Evolutionary conservation across 1,140 invertebrate species (phyloP).

Genomic region (Penaeus japonicus): DNA sequence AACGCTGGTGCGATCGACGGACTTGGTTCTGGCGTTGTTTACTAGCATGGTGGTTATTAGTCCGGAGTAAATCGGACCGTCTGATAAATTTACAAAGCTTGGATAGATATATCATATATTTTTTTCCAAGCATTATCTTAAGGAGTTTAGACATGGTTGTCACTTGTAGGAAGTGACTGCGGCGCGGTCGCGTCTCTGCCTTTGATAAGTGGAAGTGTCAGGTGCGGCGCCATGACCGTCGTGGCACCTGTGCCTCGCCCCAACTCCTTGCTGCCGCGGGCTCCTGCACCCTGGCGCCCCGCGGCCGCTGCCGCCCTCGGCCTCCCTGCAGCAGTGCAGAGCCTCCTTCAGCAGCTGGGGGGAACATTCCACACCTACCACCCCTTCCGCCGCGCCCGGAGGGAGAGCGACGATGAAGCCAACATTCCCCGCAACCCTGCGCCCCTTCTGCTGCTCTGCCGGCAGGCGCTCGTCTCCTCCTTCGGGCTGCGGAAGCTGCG

Average conservation of each 20-base stretch:
- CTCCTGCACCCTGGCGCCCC: constrained; percentile 48
- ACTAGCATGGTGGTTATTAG: no score
- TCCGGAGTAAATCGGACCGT: no score
- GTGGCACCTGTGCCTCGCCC: constrained; percentile 43
- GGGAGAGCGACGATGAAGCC: background rate
- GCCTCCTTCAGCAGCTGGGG: constrained; percentile 54
- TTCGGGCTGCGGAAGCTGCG: constrained; percentile 52
- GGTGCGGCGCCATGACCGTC: constrained; percentile 28
- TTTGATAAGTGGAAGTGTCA: background rate
- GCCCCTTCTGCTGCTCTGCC: constrained; percentile 40
- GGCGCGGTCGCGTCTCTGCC: background rate
- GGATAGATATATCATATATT: no score
- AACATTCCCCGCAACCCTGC: constrained; percentile 39
- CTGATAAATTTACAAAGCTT: no score
- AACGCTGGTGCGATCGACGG: no score
- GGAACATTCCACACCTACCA: constrained; percentile 58
- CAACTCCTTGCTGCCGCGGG: constrained; percentile 47
- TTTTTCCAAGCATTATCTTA: no score
- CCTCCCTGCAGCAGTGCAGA: constrained; percentile 52
- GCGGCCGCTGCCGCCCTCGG: constrained; percentile 40
- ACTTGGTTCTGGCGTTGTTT: no score
- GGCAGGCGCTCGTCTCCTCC: constrained; percentile 44
- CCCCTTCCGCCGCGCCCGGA: constrained; percentile 50
- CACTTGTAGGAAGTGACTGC: background rate
- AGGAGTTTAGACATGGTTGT: no score